Conservation (phyloP, 2,113 vertebrate species). For the Gambusia affinis region DNA sequence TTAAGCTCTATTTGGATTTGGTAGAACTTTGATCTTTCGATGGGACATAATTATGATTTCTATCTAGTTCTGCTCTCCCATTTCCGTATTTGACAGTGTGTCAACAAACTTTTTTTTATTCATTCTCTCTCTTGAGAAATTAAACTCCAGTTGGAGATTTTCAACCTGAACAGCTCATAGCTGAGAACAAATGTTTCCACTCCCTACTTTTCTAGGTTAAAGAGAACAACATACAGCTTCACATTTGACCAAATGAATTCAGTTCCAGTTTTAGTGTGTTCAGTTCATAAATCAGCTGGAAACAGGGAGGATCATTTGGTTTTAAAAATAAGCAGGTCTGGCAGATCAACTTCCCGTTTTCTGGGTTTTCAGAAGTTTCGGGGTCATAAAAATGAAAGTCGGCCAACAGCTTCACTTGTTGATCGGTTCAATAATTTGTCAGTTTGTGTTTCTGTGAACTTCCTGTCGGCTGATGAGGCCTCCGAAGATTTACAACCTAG, state of each 20-base stretch:
- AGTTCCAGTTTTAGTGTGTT: background rate
- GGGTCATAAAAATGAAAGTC: slow-evolving; percentile 15
- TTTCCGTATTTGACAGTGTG: background rate
- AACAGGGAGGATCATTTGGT: background rate
- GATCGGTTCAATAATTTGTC: background rate
- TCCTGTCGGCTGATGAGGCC: background rate
- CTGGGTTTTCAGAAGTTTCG: slow-evolving; percentile 7
- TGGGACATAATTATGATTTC: background rate
- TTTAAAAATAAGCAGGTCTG: background rate
- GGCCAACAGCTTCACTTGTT: background rate
- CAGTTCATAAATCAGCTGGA: background rate
- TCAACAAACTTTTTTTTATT: background rate
- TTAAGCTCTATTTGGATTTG: background rate
- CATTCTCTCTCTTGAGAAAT: background rate
- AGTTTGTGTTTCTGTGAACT: background rate
- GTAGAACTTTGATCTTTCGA: slow-evolving; percentile 2
- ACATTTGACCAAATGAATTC: background rate
- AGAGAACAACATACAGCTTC: too few species aligned
- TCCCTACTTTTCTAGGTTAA: too few species aligned
- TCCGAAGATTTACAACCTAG: background rate
- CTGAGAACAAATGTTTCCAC: background rate
- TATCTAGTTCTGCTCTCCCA: background rate
- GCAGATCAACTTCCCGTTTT: slow-evolving; percentile 22
- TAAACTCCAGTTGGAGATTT: background rate
- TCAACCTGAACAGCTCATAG: background rate